Percentiles rank a stretch among this genome's conserved stretches.
These are phyloP conservation scores for Corvus cornix DNA, from an alignment of 2,113 vertebrate genomes.

Conservation along the genomic window DNA sequence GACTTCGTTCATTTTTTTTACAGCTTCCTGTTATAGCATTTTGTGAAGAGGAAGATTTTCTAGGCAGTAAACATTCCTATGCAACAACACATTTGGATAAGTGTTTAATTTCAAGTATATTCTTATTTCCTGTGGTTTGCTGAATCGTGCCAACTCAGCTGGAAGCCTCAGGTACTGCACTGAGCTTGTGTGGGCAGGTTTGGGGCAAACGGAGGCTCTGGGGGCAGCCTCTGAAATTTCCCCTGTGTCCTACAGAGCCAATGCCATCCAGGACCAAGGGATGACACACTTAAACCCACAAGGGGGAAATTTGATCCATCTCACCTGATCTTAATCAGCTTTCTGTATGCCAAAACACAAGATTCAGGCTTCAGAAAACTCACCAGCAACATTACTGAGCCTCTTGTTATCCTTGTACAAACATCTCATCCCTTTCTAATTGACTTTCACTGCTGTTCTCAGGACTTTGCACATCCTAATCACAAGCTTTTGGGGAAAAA, in stretches of 20 bases:
- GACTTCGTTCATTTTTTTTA: not conserved
- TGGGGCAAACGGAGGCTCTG: not conserved
- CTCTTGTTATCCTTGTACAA: not conserved
- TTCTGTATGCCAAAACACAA: not conserved
- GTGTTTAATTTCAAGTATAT: not conserved
- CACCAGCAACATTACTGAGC: not conserved
- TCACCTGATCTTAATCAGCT: not conserved
- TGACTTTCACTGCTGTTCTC: not conserved
- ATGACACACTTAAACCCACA: not conserved
- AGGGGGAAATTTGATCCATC: not conserved
- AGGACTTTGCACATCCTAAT: not conserved
- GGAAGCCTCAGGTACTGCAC: not conserved
- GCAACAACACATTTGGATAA: not conserved
- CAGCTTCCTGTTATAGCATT: not conserved
- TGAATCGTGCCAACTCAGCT: not conserved
- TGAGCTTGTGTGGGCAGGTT: not conserved
- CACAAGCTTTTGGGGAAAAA: not conserved
- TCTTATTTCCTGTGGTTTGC: not conserved
- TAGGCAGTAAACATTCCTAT: not conserved
- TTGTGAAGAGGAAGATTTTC: not conserved
- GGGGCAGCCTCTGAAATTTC: not conserved
- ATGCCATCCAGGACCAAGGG: not conserved
- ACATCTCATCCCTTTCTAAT: not conserved
- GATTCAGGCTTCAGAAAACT: not conserved
- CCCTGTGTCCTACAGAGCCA: not conserved